Evolutionary conservation across 2,888 invertebrate species (phyloP), one percentile per base, ranked within the genome.

Genomic region (Rhopalosiphum nymphaeae): DNA sequence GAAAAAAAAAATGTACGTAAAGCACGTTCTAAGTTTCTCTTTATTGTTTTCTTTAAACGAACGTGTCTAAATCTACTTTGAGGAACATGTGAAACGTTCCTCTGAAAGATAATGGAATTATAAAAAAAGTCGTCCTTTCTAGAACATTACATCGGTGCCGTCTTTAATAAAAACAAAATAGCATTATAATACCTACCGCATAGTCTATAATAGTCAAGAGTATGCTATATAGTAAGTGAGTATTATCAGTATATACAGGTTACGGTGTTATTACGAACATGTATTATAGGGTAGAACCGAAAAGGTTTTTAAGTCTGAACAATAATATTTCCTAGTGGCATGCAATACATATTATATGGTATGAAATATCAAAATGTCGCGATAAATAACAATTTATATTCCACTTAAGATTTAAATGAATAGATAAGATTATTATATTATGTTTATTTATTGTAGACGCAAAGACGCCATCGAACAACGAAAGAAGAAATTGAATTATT

Each of bases 31-130:
- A 67, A 88, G 67, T 92, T 92, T 92, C 88, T 78, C 88, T 92
- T 88, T 92, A 92, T 92, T 92, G 92, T 88, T 92, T 92, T 92
- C 88, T 42, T 78, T 92, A 92, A 92, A 92, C 88, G 88, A 92
- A 92, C 92, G 92, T 92, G 92, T 92, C 92, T 92, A 88, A 92
- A 92, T 67, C 88, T 88, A 67, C 92, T 78, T 44, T 42, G 49
- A 88, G 25, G 61, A 86, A 67, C 88, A 92, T n/a, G 67, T 88
- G 92, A 42, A 92, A 92, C 44, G 87, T 49, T 29, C 42, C 42
- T 16, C 21, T 26, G 29, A 67, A 61, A 87, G 46, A 92, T 36
- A 92, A 92, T 87, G 92, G 92, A 91, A 87, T 92, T 86, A 87
- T 57, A 85, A 86, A 56, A 57, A 88, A 89, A 89, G 13, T 89